Conservation (phyloP, 1,140 invertebrate genomes). For the Arctopsyche grandis region DNA sequence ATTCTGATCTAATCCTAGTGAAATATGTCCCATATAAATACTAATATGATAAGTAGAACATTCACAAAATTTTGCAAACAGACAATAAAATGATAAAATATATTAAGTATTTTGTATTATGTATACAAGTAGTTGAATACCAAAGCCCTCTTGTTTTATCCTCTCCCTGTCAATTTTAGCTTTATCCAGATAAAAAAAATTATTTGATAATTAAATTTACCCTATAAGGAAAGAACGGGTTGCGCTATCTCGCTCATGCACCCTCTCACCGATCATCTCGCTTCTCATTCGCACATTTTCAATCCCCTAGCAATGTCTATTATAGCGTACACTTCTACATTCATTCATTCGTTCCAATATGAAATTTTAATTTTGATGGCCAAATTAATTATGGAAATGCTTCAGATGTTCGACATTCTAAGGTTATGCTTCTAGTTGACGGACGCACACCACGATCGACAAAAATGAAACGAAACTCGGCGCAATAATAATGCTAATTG, state of each 20-base stretch:
- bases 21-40: no score
- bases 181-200: no score
- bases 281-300: conserved; percentile 25
- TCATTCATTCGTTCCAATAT: conserved; percentile 48
- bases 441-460: not conserved
- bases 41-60: no score
- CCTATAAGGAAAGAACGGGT: conserved; percentile 48
- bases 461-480: not conserved
- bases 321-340: conserved; percentile 17
- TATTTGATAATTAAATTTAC: conserved; percentile 55
- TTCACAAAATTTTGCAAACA: no score
- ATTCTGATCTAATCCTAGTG: no score
- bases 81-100: no score
- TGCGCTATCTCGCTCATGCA: conserved; percentile 36
- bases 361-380: conserved; percentile 52
- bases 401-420: conserved; percentile 47
- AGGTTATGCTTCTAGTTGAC: conserved; percentile 34
- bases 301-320: conserved; percentile 12
- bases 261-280: not conserved
- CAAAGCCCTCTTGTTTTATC: no score
- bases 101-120: no score
- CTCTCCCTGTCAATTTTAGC: no score
- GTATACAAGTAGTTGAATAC: no score
- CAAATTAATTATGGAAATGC: conserved; percentile 54
- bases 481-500: conserved; percentile 1